Conservation (phyloP, 92 coral and sea anemone species). For the Isaurus tuberculatus region DNA sequence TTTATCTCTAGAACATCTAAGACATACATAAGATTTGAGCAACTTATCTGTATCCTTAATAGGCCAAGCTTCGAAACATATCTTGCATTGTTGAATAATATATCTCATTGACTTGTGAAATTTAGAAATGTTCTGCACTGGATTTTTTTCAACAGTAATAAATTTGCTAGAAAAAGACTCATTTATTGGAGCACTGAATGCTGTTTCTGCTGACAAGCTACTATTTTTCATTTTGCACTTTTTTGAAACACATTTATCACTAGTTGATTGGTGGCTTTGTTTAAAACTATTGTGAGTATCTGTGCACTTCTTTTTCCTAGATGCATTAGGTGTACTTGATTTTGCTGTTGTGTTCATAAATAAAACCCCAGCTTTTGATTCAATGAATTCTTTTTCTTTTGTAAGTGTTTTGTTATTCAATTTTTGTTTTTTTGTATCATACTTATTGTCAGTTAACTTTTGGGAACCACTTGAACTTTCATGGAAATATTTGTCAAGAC, state of each 20-base stretch:
- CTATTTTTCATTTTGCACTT: conserved; percentile 38
- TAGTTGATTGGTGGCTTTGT: conserved; percentile 13
- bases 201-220: conserved; percentile 40
- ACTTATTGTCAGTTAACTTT: not conserved
- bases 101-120: conserved; percentile 30
- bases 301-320: conserved; percentile 6
- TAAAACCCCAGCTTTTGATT: not conserved
- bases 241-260: conserved; percentile 41
- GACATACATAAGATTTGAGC: conserved; percentile 14
- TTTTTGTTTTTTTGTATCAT: not conserved
- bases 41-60: conserved; percentile 30
- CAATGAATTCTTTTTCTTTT: conserved; percentile 1
- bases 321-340: conserved; percentile 7
- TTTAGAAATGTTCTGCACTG: conserved; percentile 33
- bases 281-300: conserved; percentile 3
- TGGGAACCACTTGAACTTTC: not conserved
- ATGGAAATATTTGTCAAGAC: conserved; percentile 3
- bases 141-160: conserved; percentile 26
- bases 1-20: conserved; percentile 31
- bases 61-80: conserved; percentile 50
- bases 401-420: not conserved
- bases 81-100: conserved; percentile 38
- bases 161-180: conserved; percentile 14
- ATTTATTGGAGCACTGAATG: conserved; percentile 36
- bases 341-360: not conserved